phyloP scores from a whole-genome alignment of 35 echinoderm and acorn worm genomes.

The Chiridota heheva region DNA sequence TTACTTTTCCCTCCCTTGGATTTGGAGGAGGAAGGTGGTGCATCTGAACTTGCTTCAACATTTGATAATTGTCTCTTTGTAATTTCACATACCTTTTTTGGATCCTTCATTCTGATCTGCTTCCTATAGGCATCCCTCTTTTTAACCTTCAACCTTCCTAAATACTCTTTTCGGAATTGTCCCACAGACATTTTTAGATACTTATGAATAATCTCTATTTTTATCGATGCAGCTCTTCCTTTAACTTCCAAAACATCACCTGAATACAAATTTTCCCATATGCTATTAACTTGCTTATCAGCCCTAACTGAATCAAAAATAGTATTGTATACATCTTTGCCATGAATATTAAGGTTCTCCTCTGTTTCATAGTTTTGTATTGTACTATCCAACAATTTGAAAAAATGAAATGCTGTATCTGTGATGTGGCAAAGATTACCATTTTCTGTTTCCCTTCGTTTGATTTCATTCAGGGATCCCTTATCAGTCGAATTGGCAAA shows the following conservation, averaged over 20 bases:
- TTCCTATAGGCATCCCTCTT: neutral
- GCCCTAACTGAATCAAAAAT: neutral
- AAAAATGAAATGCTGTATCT: neutral
- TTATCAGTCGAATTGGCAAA: neutral
- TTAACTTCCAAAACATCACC: neutral
- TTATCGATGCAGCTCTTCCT: neutral
- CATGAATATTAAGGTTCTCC: neutral
- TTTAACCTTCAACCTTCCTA: neutral
- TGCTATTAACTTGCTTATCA: neutral
- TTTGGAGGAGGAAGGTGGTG: too few species aligned
- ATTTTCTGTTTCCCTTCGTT: neutral
- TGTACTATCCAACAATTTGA: neutral
- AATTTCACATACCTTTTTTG: too few species aligned
- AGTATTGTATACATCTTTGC: neutral
- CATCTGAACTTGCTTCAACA: too few species aligned
- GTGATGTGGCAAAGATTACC: neutral
- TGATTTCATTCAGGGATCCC: neutral
- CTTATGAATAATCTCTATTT: neutral
- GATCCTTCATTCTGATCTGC: neutral
- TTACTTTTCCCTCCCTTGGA: too few species aligned
- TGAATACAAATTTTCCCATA: neutral
- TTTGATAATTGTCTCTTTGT: too few species aligned
- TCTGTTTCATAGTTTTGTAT: neutral
- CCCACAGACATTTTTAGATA: neutral
- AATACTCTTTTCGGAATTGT: neutral